Base-by-base conservation (phyloP, 2,113 vertebrate species). In the Epinephelus moara region DNA sequence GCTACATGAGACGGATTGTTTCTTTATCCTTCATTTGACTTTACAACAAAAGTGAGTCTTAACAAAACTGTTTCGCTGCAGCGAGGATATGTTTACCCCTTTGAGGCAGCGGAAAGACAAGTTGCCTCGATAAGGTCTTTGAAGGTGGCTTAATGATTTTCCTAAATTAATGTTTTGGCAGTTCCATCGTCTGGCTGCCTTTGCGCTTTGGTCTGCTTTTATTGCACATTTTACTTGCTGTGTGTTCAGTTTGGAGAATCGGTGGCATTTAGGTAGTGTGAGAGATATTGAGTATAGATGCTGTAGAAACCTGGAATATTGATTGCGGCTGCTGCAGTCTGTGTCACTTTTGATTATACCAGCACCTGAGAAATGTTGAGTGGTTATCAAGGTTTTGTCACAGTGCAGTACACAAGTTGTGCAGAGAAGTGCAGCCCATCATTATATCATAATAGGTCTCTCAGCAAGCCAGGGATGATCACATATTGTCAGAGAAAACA, bases 21-120 rank as follows among this genome's bases (percentile, higher is more conserved):
- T 79, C 72, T 88, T 91, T 90, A 88, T 89, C 91, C 92, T 95
- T 94, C 81, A 90, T 92, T 94, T 93, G 90, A 94, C 93, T 95
- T 94, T 89, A 91, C 78, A 85, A 81, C 81, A 81, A 80, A 82
- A 89, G 80, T 86, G 62, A 75, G 33, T 84, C 75, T 86, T 70
- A 75, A 89, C 87, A 85, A 85, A 91, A 91, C 66, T 56, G 76
- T 84, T 85, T 66, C 23, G 3, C 73, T 83, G 82, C 73, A 80
- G 84, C 82, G 71, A 27, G 86, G 53, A 75, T 80, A 55, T 83
- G 80, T 89, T 92, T 82, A 80, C 73, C 64, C 52, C 90, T 88
- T 71, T 63, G 84, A 88, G 86, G 82, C 60, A 14, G 74, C 9
- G 4, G 40, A 52, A 81, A 84, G 70, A 89, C 82, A 81, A 77